Evolutionary conservation across 2,888 invertebrate species (phyloP), one percentile per base, ranked within the genome.

Genomic region (Meloe dianella): DNA sequence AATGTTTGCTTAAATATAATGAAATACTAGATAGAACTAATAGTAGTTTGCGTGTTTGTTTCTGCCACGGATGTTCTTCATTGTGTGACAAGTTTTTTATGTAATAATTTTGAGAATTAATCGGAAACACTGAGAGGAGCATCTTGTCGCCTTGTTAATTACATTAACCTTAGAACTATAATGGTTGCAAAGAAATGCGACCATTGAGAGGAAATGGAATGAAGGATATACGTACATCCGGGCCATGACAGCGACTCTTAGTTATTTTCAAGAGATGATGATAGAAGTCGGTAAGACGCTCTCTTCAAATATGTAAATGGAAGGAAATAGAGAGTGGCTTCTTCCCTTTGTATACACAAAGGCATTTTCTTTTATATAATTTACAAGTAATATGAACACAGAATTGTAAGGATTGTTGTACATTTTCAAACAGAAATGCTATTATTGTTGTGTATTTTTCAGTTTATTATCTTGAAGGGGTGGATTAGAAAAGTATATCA

Each of bases 141-240:
- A n/a, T 10, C 5, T 57, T 24, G 58, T 12, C 9, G 58, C 7
- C 17, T 32, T 59, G 20, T 59, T 32, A 32, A 59, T 59, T 59
- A 35, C 32, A 20, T 32, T 9, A 30, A 32, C 30, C 1, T 7
- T 32, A 32, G 9, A 20, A 57, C 20, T 8, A 22, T 14, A 38
- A 38, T 32, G 12, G 20, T 57, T 27, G 1, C 4, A 12, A 51
- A 51, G 51, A 22, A 22, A 51, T 51, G 51, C 12, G 22, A 10
- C 9, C 10, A 51, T 22, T 51, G 9, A 22, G 51, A 22, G 51
- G 51, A 51, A 51, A 51, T 51, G 51, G 51, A 22, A 59, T 38
- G 59, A 35, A n/a, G n/a, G n/a, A 59, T 38, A 32, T 35, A 59
- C 59, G 35, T 59, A 59, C 38, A 59, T 59, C 59, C 59, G 59